These are phyloP conservation scores for Ernsta delagoae DNA, from an alignment of 2,888 invertebrate species.

Conservation along the genomic window DNA sequence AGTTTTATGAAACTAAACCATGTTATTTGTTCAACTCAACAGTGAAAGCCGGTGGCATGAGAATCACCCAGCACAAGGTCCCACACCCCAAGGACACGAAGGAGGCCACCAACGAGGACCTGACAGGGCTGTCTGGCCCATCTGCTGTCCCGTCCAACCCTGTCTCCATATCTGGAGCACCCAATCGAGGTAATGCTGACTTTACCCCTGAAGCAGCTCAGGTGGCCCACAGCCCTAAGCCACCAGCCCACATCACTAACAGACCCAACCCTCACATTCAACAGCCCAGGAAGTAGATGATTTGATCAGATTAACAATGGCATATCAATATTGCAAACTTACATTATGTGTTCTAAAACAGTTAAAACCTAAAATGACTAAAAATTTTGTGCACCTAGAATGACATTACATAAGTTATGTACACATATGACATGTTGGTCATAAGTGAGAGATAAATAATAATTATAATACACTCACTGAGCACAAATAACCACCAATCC, in stretches of 20 bases:
- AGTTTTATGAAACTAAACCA: too few relatives aligned
- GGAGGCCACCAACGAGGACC: slow-evolving; percentile 87
- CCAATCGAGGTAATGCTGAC: slow-evolving; percentile 92
- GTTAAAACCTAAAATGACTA: neutral
- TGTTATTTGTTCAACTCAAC: slow-evolving; percentile 38
- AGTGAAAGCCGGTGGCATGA: slow-evolving; percentile 97
- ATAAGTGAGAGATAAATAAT: too few relatives aligned
- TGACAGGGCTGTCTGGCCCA: slow-evolving; percentile 89
- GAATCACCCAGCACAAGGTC: slow-evolving; percentile 94
- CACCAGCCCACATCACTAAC: slow-evolving; percentile 86
- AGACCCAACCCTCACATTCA: slow-evolving; percentile 91
- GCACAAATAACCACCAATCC: too few relatives aligned
- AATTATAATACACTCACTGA: too few relatives aligned
- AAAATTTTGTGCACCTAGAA: too few relatives aligned
- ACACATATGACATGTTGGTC: too few relatives aligned
- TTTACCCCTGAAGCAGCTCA: slow-evolving; percentile 96
- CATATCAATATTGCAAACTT: slow-evolving; percentile 34
- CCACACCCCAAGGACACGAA: slow-evolving; percentile 87
- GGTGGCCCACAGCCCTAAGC: slow-evolving; percentile 92
- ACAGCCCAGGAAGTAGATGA: slow-evolving; percentile 92
- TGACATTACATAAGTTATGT: too few relatives aligned
- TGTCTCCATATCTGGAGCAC: slow-evolving; percentile 90
- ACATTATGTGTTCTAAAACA: slow-evolving; percentile 11
- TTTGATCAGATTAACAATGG: neutral
- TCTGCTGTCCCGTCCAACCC: slow-evolving; percentile 91